phyloP scores from a whole-genome alignment of 1,140 invertebrate genomes.

The Cherax destructor region DNA sequence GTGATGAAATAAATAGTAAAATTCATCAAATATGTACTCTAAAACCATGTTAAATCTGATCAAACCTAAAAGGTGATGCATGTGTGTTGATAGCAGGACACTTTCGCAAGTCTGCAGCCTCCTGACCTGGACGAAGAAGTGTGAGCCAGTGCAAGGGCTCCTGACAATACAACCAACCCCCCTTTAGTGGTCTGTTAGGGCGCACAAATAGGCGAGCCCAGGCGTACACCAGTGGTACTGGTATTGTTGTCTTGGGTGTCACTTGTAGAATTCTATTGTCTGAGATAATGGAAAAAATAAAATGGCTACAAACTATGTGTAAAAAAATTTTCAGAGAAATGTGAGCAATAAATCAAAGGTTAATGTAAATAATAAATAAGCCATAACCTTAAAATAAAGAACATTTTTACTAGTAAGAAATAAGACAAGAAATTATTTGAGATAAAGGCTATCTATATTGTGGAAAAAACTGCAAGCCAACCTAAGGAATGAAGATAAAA shows the following conservation, averaged over 20 bases:
- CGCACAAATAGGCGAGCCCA: slow-evolving; percentile 80
- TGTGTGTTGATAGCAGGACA: slow-evolving; percentile 76
- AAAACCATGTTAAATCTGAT: neutral
- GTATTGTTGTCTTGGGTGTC: slow-evolving; percentile 75
- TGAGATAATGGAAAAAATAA: slow-evolving; percentile 54
- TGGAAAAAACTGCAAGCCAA: too few species aligned
- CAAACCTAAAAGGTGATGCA: slow-evolving; percentile 75
- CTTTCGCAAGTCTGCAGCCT: slow-evolving; percentile 77
- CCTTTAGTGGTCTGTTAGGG: slow-evolving; percentile 75
- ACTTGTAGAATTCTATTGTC: slow-evolving; percentile 73
- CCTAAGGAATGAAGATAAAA: too few species aligned
- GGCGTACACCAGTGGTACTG: slow-evolving; percentile 82
- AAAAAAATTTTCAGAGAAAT: too few species aligned
- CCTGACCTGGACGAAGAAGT: slow-evolving; percentile 79
- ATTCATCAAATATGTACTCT: neutral
- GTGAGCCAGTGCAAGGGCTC: slow-evolving; percentile 82
- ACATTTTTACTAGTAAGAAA: too few species aligned
- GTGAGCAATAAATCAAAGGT: too few species aligned
- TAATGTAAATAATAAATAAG: too few species aligned
- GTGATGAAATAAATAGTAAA: neutral
- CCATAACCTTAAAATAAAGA: too few species aligned
- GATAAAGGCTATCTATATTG: too few species aligned
- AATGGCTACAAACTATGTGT: neutral
- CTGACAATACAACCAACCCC: slow-evolving; percentile 77
- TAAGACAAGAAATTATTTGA: too few species aligned